These are phyloP conservation scores for Acronicta alni DNA, from an alignment of 2,888 invertebrate genomes.

Conservation along the genomic window DNA sequence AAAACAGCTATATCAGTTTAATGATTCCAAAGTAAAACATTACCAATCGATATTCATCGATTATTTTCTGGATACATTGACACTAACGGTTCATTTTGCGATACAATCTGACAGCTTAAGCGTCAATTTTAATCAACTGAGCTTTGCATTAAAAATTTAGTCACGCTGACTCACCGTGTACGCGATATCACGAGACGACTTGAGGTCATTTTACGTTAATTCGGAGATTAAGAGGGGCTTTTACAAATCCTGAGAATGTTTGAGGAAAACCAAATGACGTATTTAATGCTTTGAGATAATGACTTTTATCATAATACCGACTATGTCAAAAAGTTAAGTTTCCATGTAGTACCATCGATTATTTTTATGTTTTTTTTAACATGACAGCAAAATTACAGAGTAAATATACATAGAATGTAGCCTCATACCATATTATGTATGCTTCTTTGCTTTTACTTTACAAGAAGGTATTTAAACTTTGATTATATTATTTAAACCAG, in stretches of 20 bases:
- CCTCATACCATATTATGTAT: too few species aligned
- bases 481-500: too few species aligned
- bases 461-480: too few species aligned
- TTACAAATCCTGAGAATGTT: constrained; percentile 24
- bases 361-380: too few species aligned
- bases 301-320: neutral
- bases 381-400: too few species aligned
- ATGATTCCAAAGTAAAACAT: neutral
- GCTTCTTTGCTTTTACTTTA: too few species aligned
- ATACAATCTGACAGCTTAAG: neutral
- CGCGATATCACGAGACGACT: constrained; percentile 3
- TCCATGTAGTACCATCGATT: too few species aligned
- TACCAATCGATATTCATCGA: neutral
- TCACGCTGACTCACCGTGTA: constrained; percentile 14
- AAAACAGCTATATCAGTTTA: too few species aligned
- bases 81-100: neutral
- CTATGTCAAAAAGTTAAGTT: too few species aligned
- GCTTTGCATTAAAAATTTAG: neutral
- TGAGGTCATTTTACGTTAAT: constrained; percentile 31
- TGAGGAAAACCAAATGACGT: constrained; percentile 28
- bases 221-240: constrained; percentile 28
- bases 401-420: too few species aligned
- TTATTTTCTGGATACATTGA: neutral
- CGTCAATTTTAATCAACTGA: constrained; percentile 5
- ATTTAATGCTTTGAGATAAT: constrained; percentile 22